phyloP scores from a whole-genome alignment of 2,113 vertebrate species.

The Orthonyx spaldingii region DNA sequence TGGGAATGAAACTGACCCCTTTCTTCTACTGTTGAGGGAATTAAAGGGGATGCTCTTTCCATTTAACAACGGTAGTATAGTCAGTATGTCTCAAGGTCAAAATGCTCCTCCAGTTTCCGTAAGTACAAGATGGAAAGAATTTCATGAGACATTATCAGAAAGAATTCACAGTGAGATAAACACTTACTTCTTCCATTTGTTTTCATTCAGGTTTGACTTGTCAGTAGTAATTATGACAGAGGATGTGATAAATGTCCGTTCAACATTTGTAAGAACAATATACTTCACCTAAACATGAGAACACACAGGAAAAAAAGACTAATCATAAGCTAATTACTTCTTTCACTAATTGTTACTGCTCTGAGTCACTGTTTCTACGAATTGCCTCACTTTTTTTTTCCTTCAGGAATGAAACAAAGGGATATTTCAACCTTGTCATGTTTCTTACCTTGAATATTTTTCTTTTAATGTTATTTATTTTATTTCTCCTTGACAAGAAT shows the following conservation, averaged over 20 bases:
- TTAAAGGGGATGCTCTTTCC: background rate
- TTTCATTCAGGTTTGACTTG: conserved; percentile 48
- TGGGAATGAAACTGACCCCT: background rate
- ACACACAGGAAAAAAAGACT: conserved; percentile 51
- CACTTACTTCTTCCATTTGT: conserved; percentile 57
- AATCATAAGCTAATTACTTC: conserved; percentile 50
- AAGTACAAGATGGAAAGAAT: conserved; percentile 48
- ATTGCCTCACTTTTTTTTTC: background rate
- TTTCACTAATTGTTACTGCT: conserved; percentile 46
- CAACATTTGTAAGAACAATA: conserved; percentile 58
- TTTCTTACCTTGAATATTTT: background rate
- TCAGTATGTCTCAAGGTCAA: background rate
- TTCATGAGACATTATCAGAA: conserved; percentile 40
- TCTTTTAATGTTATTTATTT: background rate
- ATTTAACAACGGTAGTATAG: background rate
- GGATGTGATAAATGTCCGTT: conserved; percentile 65
- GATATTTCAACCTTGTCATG: background rate
- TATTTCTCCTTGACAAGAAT: background rate
- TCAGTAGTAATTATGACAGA: conserved; percentile 51
- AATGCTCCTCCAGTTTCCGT: conserved; percentile 4
- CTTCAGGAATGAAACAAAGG: background rate
- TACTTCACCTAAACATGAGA: conserved; percentile 47
- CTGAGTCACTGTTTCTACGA: conserved; percentile 39
- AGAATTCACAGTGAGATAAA: conserved; percentile 50
- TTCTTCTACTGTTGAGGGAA: background rate